These are phyloP conservation scores for Ptychobarbus kaznakovi DNA, from an alignment of 2,797 vertebrate species.

Conservation along the genomic window DNA sequence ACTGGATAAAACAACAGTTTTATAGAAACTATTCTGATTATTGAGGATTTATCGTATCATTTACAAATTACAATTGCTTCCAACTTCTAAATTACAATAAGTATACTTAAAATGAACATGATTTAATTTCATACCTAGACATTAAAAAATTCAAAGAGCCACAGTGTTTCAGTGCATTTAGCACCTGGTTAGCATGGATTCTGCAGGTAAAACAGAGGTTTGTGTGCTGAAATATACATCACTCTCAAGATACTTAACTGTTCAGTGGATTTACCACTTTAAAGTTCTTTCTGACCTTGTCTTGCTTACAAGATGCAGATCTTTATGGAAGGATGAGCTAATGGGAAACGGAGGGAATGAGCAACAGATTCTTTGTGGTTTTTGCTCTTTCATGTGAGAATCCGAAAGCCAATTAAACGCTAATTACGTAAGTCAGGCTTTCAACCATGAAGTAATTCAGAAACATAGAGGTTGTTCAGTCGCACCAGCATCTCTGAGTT, in stretches of 20 bases:
- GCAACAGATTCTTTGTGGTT: conserved; percentile 2
- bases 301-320: conserved; percentile 1
- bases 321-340: conserved; percentile 34
- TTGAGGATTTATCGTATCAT: not conserved
- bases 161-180: not conserved
- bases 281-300: not conserved
- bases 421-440: conserved; percentile 40
- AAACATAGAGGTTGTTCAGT: conserved; percentile 10
- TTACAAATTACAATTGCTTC: not conserved
- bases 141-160: not conserved
- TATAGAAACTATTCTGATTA: not conserved
- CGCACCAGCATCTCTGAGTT: not conserved
- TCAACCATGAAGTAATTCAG: conserved; percentile 13
- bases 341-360: not conserved
- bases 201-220: not conserved
- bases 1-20: not conserved
- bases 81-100: not conserved
- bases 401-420: not conserved
- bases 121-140: not conserved
- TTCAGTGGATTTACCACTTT: not conserved
- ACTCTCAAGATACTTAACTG: not conserved
- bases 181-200: not conserved
- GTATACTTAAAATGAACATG: not conserved
- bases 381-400: conserved; percentile 30
- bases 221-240: not conserved